phyloP scores from a whole-genome alignment of 2,113 vertebrate species.

The Sigmodon hispidus region DNA sequence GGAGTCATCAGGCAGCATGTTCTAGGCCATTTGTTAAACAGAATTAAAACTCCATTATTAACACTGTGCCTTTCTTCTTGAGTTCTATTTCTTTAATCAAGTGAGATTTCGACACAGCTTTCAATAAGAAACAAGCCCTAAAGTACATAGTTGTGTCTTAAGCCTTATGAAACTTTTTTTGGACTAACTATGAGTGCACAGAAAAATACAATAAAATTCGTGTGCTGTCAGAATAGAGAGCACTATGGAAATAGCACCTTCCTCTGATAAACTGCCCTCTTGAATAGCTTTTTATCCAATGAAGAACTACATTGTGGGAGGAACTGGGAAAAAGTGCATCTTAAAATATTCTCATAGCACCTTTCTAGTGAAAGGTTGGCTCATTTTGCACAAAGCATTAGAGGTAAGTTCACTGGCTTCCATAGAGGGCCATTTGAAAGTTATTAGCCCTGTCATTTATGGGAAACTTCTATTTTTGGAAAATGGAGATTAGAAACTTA shows the following conservation, averaged over 20 bases:
- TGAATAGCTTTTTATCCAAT: background rate
- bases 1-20: background rate
- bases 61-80: background rate
- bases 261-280: background rate
- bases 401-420: background rate
- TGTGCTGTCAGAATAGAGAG: background rate
- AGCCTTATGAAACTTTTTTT: constrained; percentile 43
- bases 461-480: background rate
- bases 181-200: constrained; percentile 22
- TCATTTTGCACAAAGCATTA: background rate
- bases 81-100: background rate
- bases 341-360: background rate
- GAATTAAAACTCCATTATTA: constrained; percentile 1
- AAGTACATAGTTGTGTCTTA: background rate
- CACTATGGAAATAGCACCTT: background rate
- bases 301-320: background rate
- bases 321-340: background rate
- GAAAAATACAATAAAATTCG: background rate
- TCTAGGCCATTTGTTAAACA: constrained; percentile 23
- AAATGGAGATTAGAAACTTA: background rate
- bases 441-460: background rate
- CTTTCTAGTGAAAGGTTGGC: background rate
- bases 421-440: background rate
- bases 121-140: constrained; percentile 5
- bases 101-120: constrained; percentile 37